phyloP scores from a whole-genome alignment of 2,113 vertebrate genomes.

The Irena cyanogastra region DNA sequence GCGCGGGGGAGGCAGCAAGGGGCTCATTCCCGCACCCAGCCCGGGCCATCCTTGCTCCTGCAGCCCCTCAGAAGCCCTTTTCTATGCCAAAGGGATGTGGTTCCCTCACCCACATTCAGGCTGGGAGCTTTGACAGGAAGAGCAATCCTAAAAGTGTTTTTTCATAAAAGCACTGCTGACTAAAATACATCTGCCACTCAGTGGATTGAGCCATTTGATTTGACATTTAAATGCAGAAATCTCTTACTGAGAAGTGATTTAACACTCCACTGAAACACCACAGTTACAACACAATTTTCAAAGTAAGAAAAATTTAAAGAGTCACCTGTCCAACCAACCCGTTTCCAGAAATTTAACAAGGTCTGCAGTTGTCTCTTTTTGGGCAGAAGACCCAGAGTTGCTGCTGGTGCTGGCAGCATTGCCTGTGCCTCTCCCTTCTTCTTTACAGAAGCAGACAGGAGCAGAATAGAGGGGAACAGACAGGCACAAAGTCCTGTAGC shows the following conservation, averaged over 20 bases:
- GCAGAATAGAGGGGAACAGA: background rate
- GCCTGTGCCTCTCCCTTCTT: background rate
- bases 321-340: background rate
- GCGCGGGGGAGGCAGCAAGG: rapidly evolving
- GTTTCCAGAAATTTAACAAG: background rate
- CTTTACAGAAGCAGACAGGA: background rate
- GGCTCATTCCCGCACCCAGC: background rate
- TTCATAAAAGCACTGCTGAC: background rate
- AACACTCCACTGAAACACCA: background rate
- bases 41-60: background rate
- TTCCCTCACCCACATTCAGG: background rate
- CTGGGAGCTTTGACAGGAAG: background rate
- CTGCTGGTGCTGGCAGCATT: background rate
- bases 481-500: rapidly evolving
- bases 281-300: background rate
- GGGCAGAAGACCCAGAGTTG: background rate
- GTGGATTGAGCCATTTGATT: background rate
- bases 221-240: background rate
- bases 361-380: background rate
- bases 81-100: background rate
- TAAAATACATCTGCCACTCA: background rate
- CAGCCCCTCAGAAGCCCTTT: background rate
- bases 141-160: background rate
- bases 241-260: background rate
- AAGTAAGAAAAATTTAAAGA: background rate